Conservation (phyloP, 2,113 vertebrate species). For the Plecotus auritus region DNA sequence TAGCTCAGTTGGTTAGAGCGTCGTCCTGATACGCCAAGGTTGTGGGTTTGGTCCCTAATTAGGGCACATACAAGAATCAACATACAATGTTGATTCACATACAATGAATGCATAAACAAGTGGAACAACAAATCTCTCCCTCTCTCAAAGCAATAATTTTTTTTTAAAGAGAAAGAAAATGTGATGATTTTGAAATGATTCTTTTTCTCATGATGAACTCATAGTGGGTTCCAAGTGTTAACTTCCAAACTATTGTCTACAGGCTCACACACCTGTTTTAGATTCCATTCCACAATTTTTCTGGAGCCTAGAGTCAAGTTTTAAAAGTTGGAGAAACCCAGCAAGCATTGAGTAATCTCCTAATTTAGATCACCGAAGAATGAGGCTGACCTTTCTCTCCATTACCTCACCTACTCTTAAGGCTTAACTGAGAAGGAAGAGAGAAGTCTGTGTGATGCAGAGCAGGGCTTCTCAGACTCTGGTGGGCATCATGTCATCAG, state of each 20-base stretch:
- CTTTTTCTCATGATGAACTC: background rate
- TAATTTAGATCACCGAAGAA: background rate
- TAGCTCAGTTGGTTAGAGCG: background rate
- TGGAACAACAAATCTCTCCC: background rate
- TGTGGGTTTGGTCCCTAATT: background rate
- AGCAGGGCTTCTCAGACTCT: background rate
- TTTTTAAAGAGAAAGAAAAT: background rate
- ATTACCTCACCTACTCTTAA: background rate
- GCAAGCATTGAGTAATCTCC: background rate
- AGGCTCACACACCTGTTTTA: background rate
- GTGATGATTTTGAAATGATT: background rate
- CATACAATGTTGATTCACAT: too few relatives aligned
- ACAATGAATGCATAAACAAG: background rate
- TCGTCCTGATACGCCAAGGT: background rate
- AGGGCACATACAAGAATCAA: background rate
- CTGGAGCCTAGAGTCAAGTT: background rate
- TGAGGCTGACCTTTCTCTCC: background rate
- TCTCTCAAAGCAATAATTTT: background rate
- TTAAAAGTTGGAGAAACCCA: background rate
- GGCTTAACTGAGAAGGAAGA: background rate
- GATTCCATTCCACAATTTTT: background rate
- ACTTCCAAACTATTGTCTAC: background rate
- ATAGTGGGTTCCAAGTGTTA: background rate
- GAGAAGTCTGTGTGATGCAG: background rate
- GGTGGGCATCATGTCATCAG: background rate